Percentiles rank a stretch among this genome's conserved stretches.
Evolutionary conservation across 2,113 vertebrate genomes (phyloP).

Genomic region (Thinocorus orbignyianus): DNA sequence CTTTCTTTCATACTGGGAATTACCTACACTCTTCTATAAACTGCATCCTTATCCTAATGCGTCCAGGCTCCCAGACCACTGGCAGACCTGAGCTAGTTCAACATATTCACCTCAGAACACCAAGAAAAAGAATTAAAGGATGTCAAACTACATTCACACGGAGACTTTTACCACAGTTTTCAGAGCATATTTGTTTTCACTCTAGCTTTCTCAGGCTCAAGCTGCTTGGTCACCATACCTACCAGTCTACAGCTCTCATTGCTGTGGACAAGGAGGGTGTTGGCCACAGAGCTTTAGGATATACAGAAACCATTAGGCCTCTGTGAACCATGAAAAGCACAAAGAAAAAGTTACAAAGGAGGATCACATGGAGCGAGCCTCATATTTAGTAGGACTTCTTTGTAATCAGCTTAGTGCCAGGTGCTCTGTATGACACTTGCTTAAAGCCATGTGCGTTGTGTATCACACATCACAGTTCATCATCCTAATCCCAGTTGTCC

Average conservation of each 20-base stretch:
- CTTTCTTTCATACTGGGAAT: neutral
- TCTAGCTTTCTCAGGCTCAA: neutral
- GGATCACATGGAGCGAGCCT: neutral
- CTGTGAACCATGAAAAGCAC: neutral
- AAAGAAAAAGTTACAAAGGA: neutral
- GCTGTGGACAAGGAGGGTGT: neutral
- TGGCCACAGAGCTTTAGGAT: neutral
- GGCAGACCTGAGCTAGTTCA: neutral
- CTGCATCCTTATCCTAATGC: neutral
- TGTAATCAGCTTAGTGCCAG: neutral
- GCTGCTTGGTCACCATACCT: neutral
- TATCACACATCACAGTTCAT: neutral
- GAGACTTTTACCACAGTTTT: neutral
- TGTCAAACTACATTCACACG: neutral
- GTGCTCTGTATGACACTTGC: neutral
- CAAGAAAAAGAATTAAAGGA: neutral
- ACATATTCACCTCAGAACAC: neutral
- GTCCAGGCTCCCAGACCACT: neutral
- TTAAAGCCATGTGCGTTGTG: neutral
- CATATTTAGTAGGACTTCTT: neutral
- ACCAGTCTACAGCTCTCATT: neutral
- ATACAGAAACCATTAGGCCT: neutral
- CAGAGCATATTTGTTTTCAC: neutral
- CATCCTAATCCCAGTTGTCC: neutral
- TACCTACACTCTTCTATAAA: neutral